A percentile compares a stretch with the other conserved stretches of the same genome.
phyloP scores from a whole-genome alignment of 64 coral and sea anemone species.

The Platygyra sinensis region DNA sequence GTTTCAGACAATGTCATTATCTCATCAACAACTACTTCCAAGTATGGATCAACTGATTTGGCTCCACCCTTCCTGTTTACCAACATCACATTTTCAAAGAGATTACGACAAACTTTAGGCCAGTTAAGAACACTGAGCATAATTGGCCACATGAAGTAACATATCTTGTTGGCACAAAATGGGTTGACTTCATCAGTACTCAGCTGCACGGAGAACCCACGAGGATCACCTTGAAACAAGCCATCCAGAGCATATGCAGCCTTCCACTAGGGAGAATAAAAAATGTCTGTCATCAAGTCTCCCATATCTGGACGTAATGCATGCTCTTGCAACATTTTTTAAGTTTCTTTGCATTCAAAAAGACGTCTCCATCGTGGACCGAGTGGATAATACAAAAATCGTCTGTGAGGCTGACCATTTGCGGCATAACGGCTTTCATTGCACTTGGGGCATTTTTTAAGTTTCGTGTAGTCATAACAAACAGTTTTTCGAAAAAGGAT shows the following conservation, averaged over 20 bases:
- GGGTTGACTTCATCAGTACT: conserved; percentile 52
- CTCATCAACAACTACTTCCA: neutral
- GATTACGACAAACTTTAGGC: conserved; percentile 1
- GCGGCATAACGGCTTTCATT: neutral
- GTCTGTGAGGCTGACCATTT: conserved; percentile 9
- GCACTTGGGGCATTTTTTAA: conserved; percentile 35
- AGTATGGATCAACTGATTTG: neutral
- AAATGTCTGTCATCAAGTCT: conserved; percentile 27
- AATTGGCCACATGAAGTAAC: conserved; percentile 58
- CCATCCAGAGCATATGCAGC: conserved; percentile 13
- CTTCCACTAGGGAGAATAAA: conserved; percentile 29
- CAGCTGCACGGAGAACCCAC: conserved; percentile 1
- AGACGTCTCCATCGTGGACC: conserved; percentile 23
- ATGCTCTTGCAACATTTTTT: neutral
- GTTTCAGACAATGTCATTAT: neutral
- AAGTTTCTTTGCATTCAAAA: conserved; percentile 22
- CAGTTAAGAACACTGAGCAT: conserved; percentile 26
- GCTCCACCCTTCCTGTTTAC: neutral
- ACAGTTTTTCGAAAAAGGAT: conserved; percentile 29
- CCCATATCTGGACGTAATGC: neutral
- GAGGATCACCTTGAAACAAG: conserved; percentile 12
- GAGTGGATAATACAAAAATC: conserved; percentile 18
- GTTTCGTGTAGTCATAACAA: conserved; percentile 15
- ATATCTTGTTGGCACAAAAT: conserved; percentile 40
- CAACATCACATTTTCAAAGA: conserved; percentile 28